Evolutionary conservation across 2,113 vertebrate species (phyloP), one percentile per base, ranked within the genome.

Genomic region (Geococcyx californianus): DNA sequence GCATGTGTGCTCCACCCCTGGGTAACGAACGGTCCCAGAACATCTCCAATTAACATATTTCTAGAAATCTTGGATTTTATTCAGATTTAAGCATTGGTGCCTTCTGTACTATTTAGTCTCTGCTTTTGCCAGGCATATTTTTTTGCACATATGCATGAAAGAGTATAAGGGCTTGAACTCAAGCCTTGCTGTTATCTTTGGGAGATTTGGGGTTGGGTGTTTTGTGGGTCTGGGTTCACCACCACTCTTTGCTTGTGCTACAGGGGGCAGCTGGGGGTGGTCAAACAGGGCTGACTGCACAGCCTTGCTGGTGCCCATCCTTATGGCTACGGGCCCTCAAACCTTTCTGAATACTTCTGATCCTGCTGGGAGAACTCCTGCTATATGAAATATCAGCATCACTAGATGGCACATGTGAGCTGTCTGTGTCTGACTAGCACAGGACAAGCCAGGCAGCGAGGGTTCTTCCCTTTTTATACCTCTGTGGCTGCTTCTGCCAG

Each of bases 361-460:
- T 49, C 8, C 10, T 63, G 31, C 42, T 33, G 1, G 1, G 36
- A n/a, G 33, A 68, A 10, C 24, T 45, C 54, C 16, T 26, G 23
- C 0, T 20, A 1, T 0, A 3, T 13, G 78, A 55, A 64, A 31
- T 2, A 26, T 18, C 56, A 47, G 38, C 73, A 76, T 63, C 95
- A 78, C 90, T 94, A 93, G 94, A 92, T 96, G 95, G 96, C 90
- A 92, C 52, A 8, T 55, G 52, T 63, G 92, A 93, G 93, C 90
- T 60, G 83, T 3, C 82, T 70, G 3, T 36, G 24, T 11, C 80
- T 34, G 73, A n/a, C 28, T 17, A 23, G 54, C 44, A 6, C 16
- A 24, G 18, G 16, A 3, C 15, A 24, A 66, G 24, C 16, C 69
- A 12, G 16, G 72, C 45, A 26, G 3, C 1, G 24, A 25, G 25